These are phyloP conservation scores for Gracilinanus agilis DNA, from an alignment of 2,113 vertebrate genomes.

Conservation along the genomic window DNA sequence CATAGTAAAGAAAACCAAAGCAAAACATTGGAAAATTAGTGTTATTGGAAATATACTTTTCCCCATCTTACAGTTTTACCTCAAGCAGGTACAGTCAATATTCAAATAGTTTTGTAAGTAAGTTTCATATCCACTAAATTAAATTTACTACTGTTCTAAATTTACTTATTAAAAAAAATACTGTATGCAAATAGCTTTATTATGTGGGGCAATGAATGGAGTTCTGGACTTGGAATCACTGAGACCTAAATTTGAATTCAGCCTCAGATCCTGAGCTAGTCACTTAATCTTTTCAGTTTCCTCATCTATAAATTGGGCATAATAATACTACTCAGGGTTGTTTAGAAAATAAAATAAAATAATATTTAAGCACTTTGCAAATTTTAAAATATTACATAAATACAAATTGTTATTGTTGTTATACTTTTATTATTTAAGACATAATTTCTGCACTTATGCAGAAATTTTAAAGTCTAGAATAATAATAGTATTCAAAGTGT, in stretches of 20 bases:
- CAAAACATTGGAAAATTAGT: not conserved
- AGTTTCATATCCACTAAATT: too few species aligned
- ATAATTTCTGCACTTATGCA: too few species aligned
- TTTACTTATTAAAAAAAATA: too few species aligned
- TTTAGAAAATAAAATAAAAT: too few species aligned
- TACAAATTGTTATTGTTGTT: too few species aligned
- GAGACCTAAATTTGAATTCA: not conserved
- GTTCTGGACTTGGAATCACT: not conserved
- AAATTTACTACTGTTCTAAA: too few species aligned
- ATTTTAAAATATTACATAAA: too few species aligned
- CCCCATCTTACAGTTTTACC: not conserved
- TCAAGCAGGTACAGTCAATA: not conserved
- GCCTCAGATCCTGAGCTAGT: not conserved
- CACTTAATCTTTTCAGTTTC: not conserved
- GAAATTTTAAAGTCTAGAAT: too few species aligned
- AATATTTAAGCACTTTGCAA: too few species aligned
- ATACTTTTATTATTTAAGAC: too few species aligned
- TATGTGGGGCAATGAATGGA: not conserved
- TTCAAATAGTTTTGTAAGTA: not conserved
- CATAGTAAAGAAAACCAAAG: not conserved
- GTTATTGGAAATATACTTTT: not conserved
- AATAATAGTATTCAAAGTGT: not conserved
- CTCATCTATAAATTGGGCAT: not conserved
- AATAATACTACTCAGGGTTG: not conserved
- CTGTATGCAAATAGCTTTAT: not conserved